Conservation (phyloP, 2,888 invertebrate species). For the Cetonia aurata region DNA sequence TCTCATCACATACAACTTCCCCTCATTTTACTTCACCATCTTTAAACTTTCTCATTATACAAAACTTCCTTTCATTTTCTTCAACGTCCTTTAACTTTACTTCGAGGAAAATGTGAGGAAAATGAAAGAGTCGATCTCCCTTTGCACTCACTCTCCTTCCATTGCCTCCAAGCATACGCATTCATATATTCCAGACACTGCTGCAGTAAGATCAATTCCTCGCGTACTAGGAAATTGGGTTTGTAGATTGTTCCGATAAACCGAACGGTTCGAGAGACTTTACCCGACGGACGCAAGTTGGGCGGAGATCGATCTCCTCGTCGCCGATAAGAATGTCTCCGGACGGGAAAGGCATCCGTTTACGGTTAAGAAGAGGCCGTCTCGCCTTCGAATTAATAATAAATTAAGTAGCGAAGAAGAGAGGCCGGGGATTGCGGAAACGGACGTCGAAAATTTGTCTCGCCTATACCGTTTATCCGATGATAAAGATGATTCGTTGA, state of each 20-base stretch:
- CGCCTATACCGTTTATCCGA: slow-evolving; percentile 10
- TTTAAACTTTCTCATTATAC: too few species aligned
- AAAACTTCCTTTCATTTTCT: too few species aligned
- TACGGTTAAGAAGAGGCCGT: not conserved
- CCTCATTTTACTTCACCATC: too few species aligned
- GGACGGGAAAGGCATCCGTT: not conserved
- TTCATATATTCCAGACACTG: too few species aligned
- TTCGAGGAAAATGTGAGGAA: too few species aligned
- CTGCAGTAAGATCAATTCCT: slow-evolving; percentile 22
- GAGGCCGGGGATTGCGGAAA: not conserved
- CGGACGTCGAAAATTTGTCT: slow-evolving; percentile 19
- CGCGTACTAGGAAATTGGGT: slow-evolving; percentile 62
- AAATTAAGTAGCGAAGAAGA: slow-evolving; percentile 27
- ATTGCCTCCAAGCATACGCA: too few species aligned
- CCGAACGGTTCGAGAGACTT: slow-evolving; percentile 23
- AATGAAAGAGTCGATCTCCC: too few species aligned
- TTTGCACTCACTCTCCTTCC: too few species aligned
- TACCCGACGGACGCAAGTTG: slow-evolving; percentile 1
- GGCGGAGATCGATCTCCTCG: slow-evolving; percentile 18
- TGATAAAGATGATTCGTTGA: slow-evolving; percentile 25
- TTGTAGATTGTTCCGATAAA: slow-evolving; percentile 62
- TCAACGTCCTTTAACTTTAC: too few species aligned
- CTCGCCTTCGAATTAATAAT: slow-evolving; percentile 33
- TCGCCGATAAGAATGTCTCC: slow-evolving; percentile 2
- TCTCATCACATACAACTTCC: too few species aligned